Evolutionary conservation across 2,797 vertebrate genomes (phyloP), one percentile per base, ranked within the genome.

Genomic region (Sebastes itinus): DNA sequence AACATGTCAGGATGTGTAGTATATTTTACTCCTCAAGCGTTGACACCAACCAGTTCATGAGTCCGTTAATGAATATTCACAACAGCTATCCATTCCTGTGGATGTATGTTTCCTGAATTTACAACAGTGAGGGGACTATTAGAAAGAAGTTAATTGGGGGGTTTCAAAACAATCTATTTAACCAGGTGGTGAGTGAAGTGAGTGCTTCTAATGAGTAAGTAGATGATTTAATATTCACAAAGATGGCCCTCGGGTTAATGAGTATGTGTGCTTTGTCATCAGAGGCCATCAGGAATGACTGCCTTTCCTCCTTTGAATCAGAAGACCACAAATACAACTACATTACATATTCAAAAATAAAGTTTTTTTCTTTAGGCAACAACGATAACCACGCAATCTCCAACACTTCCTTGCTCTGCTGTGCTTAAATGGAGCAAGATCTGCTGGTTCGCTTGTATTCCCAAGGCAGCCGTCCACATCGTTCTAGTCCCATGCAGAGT

Each of bases 261-360:
- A 92, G 83, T 82, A 83, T 74, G 90, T 95, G 94, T 95, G 94
- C 93, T 95, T 95, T 93, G 81, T 93, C 86, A 80, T 81, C 74
- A 87, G 78, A 88, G 87, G 89, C 75, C 86, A 74, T 75, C 56
- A 28, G 58, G 61, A 78, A 80, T 84, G 87, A 88, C 83, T 85
- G 77, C 89, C 84, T 86, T 85, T 80, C 61, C 83, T 86, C 65
- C 80, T 81, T 83, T 30, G 68, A 86, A 81, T 89, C 83, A 90
- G 80, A 87, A 92, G 87, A 91, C 85, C 81, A 92, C 86, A 89
- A 82, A 87, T 85, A 93, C 89, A 84, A 89, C 88, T 81, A 90
- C 89, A 84, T 89, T 90, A 93, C 89, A 92, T 92, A 85, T 94
- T 94, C 88, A 94, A 95, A 94, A 95, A 94, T 94, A 94, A 93